phyloP scores from a whole-genome alignment of 1,140 invertebrate genomes.

The Hyles euphorbiae region DNA sequence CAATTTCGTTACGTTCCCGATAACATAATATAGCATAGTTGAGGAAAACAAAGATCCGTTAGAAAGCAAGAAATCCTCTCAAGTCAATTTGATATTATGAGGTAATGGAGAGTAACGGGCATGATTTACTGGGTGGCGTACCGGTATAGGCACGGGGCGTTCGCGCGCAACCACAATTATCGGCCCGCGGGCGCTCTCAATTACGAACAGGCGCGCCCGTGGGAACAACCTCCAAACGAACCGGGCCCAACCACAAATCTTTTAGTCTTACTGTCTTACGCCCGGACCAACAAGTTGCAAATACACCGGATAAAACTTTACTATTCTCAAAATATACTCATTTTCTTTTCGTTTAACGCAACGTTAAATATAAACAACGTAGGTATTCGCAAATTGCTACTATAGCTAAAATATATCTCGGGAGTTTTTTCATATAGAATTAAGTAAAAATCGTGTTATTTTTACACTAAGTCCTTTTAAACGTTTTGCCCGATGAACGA shows the following conservation, averaged over 20 bases:
- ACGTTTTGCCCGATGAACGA: constrained; percentile 59
- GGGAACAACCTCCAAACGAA: constrained; percentile 52
- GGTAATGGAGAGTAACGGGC: constrained; percentile 73
- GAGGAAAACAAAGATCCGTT: constrained; percentile 29
- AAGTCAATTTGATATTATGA: constrained; percentile 72
- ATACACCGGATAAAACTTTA: constrained; percentile 13
- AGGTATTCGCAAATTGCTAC: no score
- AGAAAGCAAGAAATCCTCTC: constrained; percentile 48
- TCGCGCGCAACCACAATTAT: constrained; percentile 64
- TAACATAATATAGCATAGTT: constrained; percentile 5
- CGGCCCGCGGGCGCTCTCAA: constrained; percentile 71
- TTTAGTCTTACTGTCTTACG: constrained; percentile 47
- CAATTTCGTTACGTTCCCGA: no score
- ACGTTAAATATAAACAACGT: no score
- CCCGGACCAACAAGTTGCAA: constrained; percentile 35
- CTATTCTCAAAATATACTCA: neutral
- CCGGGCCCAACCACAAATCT: constrained; percentile 58
- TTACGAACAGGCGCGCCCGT: constrained; percentile 69
- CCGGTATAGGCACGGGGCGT: constrained; percentile 18
- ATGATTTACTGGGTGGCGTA: constrained; percentile 60
- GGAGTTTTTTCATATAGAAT: no score
- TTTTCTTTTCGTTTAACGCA: no score
- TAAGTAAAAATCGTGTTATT: neutral
- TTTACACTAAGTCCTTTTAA: constrained; percentile 11
- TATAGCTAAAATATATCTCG: no score